Evolutionary conservation across 2,113 vertebrate genomes (phyloP).

Genomic region (Synodontis membranacea): DNA sequence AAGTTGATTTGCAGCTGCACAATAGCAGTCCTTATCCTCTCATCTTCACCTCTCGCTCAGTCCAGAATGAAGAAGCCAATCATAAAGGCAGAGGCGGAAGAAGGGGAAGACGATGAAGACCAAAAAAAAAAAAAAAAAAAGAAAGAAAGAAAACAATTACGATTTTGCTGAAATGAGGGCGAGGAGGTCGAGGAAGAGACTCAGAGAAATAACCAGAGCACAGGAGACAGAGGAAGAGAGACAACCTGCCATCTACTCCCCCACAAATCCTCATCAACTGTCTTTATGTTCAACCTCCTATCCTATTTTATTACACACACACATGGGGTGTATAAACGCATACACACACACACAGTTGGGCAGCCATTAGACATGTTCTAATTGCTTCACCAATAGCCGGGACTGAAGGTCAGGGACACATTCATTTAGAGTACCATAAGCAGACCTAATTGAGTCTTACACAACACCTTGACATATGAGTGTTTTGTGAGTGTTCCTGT

Average conservation of each 20-base stretch:
- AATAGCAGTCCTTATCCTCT: conserved; percentile 54
- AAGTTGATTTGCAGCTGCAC: conserved; percentile 58
- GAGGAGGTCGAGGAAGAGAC: conserved; percentile 12
- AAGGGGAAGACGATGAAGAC: conserved; percentile 50
- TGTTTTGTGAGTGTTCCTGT: conserved; percentile 57
- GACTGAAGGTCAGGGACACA: conserved; percentile 62
- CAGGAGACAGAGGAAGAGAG: background rate
- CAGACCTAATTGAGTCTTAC: conserved; percentile 63
- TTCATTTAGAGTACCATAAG: conserved; percentile 64
- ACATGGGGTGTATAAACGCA: background rate
- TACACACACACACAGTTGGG: conserved; percentile 5
- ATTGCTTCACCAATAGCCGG: conserved; percentile 61
- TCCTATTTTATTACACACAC: conserved; percentile 34
- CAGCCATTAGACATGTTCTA: conserved; percentile 56
- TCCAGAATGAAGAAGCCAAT: conserved; percentile 46
- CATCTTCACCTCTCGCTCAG: conserved; percentile 48
- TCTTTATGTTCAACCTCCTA: conserved; percentile 49
- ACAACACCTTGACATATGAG: conserved; percentile 54
- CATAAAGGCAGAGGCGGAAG: conserved; percentile 37
- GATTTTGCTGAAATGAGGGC: conserved; percentile 35
- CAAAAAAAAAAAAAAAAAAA: conserved; percentile 38
- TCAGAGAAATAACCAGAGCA: conserved; percentile 31
- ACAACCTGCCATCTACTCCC: background rate
- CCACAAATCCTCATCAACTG: conserved; percentile 25
- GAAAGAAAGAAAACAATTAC: conserved; percentile 51